Percentiles rank a stretch among this genome's conserved stretches.
phyloP scores from a whole-genome alignment of 2,797 vertebrate genomes.

The Lepilemur ruficaudatus region DNA sequence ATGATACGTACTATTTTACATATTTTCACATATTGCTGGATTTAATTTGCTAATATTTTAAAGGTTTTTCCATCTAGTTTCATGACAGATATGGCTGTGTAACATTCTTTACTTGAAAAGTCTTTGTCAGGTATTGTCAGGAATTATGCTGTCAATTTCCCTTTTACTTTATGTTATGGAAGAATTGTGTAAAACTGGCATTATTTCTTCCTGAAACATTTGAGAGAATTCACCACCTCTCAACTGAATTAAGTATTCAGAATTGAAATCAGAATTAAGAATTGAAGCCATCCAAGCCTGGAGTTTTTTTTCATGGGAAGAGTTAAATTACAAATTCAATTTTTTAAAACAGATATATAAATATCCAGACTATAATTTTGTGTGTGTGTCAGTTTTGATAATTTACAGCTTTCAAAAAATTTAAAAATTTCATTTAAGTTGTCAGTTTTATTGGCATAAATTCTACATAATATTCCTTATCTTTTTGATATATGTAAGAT shows the following conservation, averaged over 20 bases:
- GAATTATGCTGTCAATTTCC: background rate
- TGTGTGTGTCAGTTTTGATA: background rate
- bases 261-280: slow-evolving; percentile 24
- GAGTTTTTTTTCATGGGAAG: background rate
- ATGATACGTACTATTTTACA: background rate
- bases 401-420: background rate
- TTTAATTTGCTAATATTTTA: slow-evolving; percentile 27
- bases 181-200: background rate
- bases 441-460: background rate
- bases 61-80: background rate
- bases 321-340: background rate
- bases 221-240: slow-evolving; percentile 3
- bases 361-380: background rate
- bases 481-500: background rate
- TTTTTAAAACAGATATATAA: background rate
- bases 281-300: background rate
- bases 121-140: background rate
- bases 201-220: background rate
- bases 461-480: background rate
- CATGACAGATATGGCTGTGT: background rate
- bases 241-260: background rate
- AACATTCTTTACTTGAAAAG: slow-evolving; percentile 25
- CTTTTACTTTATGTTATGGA: background rate
- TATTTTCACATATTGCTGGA: background rate
- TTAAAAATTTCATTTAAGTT: background rate